Evolutionary conservation across 2,888 invertebrate genomes (phyloP).

Genomic region (Synanthedon tipuliformis): DNA sequence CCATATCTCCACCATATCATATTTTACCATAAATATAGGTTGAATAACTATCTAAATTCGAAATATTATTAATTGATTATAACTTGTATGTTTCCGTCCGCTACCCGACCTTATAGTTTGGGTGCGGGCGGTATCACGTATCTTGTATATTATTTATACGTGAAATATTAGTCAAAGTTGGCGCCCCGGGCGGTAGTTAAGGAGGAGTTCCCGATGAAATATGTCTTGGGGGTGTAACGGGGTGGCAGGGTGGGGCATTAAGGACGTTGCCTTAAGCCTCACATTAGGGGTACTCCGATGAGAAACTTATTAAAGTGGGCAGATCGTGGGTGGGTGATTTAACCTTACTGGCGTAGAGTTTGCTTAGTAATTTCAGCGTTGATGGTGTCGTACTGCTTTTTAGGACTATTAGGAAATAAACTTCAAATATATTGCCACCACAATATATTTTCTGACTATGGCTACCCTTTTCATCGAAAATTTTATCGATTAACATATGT

Average conservation of each 20-base stretch:
- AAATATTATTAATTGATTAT: neutral
- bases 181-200: constrained; percentile 43
- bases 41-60: no score
- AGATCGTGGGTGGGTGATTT: neutral
- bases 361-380: no score
- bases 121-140: constrained; percentile 24
- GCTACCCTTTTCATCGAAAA: no score
- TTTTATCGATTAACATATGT: no score
- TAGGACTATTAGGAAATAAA: no score
- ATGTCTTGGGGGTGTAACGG: constrained; percentile 51
- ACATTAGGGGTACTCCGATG: constrained; percentile 36
- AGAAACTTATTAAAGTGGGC: constrained; percentile 45
- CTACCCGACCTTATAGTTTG: neutral
- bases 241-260: constrained; percentile 22
- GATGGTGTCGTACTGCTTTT: no score
- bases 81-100: neutral
- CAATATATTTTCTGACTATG: constrained; percentile 4
- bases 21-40: no score
- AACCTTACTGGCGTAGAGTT: neutral
- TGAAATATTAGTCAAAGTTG: constrained; percentile 61
- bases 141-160: constrained; percentile 52
- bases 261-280: constrained; percentile 57
- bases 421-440: constrained; percentile 18
- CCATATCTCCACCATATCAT: no score
- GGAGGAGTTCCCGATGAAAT: constrained; percentile 64